Evolutionary conservation across 2,888 invertebrate genomes (phyloP), one percentile per base, ranked within the genome.

Genomic region (Bimastos eiseni): DNA sequence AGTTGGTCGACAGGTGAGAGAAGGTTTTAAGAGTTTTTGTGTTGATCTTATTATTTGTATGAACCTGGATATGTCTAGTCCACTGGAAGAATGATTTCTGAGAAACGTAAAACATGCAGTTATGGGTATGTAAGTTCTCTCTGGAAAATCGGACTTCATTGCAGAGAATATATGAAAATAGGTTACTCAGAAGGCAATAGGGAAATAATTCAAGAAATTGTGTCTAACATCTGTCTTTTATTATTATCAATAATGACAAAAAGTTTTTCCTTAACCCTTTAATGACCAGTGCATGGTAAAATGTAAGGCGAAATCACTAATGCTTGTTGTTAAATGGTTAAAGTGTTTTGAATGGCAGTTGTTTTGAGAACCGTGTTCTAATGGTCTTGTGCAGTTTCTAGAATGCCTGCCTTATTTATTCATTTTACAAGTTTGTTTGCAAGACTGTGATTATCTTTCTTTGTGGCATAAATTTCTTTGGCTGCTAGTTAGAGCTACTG

Each of bases 1-100:
- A 92, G 98, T 96, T 96, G 96, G 96, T 17, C 94, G 96, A 93
- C 96, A 96, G 94, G 95, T 95, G 91, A 90, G 92, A 89, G 92
- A 89, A 37, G 37, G 5, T 33, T 38, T 44, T n/a, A 33, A 44
- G n/a, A 37, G 17, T 34, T 38, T 89, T 37, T 41, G 24, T 41
- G 0, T 24, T 89, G 24, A 30, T 24, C 34, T 33, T 13, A 0
- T 89, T 38, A 8, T 89, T 88, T 38, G 24, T 88, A 38, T 33
- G 30, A 86, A 44, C n/a, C 34, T 38, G 24, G 34, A 33, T 38
- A 38, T 88, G 30, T 88, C n/a, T 17, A 49, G 24, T 24, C 24
- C 6, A 4, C 6, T 21, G 49, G 5, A 24, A 24, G 24, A 24
- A 8, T 49, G 49, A 41, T 41, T 41, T 13, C 41, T 41, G 15